phyloP scores from a whole-genome alignment of 2,113 vertebrate genomes.

The Phalacrocorax pelagicus region DNA sequence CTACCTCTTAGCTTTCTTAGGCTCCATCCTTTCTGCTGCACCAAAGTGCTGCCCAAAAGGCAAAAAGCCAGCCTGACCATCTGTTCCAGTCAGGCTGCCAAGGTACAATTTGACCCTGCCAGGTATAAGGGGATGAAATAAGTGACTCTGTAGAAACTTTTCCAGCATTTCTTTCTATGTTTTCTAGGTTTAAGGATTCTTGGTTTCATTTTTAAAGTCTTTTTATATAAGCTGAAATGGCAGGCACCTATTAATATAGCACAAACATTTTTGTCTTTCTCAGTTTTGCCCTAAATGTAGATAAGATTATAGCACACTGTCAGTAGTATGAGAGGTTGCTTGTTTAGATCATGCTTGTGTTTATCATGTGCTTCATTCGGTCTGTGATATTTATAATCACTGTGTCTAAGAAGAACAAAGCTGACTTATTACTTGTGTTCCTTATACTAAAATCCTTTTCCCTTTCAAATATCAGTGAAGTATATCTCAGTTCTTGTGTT shows the following conservation, averaged over 20 bases:
- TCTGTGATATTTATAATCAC: conserved; percentile 50
- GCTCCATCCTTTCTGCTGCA: neutral
- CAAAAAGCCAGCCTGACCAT: neutral
- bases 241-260: neutral
- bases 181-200: neutral
- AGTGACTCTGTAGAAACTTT: neutral
- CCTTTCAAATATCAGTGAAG: conserved; percentile 50
- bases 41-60: neutral
- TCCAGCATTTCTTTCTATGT: neutral
- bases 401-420: conserved; percentile 62
- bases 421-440: conserved; percentile 41
- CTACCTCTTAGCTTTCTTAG: neutral
- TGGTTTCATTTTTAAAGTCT: neutral
- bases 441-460: conserved; percentile 37
- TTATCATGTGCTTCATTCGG: conserved; percentile 36
- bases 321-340: conserved; percentile 8
- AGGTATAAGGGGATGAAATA: neutral
- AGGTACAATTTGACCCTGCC: neutral
- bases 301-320: conserved; percentile 9
- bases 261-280: neutral
- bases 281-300: neutral
- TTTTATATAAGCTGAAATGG: neutral
- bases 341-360: conserved; percentile 24
- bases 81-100: neutral
- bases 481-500: conserved; percentile 47